phyloP scores from a whole-genome alignment of 2,113 vertebrate genomes.

The Varanus komodoensis region DNA sequence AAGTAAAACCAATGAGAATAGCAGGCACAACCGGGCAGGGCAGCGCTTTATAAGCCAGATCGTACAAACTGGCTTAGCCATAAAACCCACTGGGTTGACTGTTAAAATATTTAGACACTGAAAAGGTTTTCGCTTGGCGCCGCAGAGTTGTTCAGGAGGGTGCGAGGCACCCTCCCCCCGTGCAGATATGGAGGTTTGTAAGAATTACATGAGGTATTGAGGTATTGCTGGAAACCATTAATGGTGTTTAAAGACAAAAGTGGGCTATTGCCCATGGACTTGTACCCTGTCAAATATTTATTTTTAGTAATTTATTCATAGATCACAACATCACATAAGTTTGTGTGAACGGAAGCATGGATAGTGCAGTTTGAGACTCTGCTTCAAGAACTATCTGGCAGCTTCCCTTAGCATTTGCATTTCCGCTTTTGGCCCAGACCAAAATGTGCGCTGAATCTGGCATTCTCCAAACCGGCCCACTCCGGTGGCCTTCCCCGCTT shows the following conservation, averaged over 20 bases:
- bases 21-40: too few species aligned
- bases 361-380: background rate
- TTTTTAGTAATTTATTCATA: background rate
- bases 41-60: too few species aligned
- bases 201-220: too few species aligned
- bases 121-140: too few species aligned
- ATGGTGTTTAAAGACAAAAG: background rate
- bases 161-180: too few species aligned
- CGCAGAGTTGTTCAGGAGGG: too few species aligned
- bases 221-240: background rate
- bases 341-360: background rate
- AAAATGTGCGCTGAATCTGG: background rate
- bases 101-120: too few species aligned
- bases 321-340: background rate
- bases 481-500: background rate
- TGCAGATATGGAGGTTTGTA: too few species aligned
- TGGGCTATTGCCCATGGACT: background rate
- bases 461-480: background rate
- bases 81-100: too few species aligned
- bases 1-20: too few species aligned
- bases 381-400: background rate
- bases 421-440: background rate
- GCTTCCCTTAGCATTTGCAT: background rate
- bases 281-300: background rate
- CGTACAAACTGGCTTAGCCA: too few species aligned